Conservation (phyloP, 2,888 invertebrate genomes). For the Notodonta dromedarius region DNA sequence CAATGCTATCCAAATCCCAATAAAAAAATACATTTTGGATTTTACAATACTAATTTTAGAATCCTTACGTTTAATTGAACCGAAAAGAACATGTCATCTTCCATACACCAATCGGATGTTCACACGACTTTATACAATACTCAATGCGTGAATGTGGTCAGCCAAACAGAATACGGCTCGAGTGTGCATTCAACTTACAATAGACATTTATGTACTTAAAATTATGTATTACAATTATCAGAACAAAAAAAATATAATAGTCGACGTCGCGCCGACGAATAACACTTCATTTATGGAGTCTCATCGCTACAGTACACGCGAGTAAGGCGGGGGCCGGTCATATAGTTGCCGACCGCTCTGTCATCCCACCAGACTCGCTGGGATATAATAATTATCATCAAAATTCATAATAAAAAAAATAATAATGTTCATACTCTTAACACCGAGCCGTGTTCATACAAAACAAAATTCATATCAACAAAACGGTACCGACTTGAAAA, state of each 20-base stretch:
- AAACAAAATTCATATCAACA: conserved; percentile 27
- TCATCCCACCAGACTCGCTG: neutral
- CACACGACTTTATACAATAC: conserved; percentile 40
- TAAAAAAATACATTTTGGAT: conserved; percentile 59
- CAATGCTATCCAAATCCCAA: conserved; percentile 36
- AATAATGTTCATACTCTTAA: conserved; percentile 41
- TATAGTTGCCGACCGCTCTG: neutral
- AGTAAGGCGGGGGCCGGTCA: neutral
- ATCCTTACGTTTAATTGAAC: conserved; percentile 25
- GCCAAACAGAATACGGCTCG: conserved; percentile 33
- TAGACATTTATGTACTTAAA: conserved; percentile 36
- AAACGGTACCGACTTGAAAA: conserved; percentile 49
- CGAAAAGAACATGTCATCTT: conserved; percentile 4
- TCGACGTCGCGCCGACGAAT: neutral
- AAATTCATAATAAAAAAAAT: conserved; percentile 16
- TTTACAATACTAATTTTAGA: conserved; percentile 46
- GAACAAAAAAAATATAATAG: conserved; percentile 6
- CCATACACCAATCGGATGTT: conserved; percentile 28
- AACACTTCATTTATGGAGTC: conserved; percentile 1
- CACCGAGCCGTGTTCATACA: conserved; percentile 37
- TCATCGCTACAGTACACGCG: neutral
- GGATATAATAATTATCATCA: neutral
- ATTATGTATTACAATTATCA: conserved; percentile 8
- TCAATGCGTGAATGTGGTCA: conserved; percentile 24
- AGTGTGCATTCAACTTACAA: conserved; percentile 31